A percentile compares a stretch with the other conserved stretches of the same genome.
Evolutionary conservation across 1,140 invertebrate species (phyloP).

Genomic region (Hylaeus volcanicus): DNA sequence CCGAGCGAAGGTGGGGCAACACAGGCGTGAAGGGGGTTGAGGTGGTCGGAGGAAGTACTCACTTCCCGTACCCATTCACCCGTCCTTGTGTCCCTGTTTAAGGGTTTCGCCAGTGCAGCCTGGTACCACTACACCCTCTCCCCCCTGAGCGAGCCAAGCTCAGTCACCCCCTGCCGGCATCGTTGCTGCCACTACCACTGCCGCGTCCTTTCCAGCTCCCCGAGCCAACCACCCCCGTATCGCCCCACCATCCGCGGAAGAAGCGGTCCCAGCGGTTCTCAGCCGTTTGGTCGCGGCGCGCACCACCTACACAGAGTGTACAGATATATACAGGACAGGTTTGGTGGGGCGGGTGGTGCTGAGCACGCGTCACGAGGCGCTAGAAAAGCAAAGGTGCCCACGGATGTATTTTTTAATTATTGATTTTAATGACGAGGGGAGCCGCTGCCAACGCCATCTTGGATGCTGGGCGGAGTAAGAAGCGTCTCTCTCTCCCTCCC

Average conservation of each 20-base stretch:
- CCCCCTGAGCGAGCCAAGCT: slow-evolving; percentile 22
- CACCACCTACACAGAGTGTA: slow-evolving; percentile 38
- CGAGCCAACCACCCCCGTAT: slow-evolving; percentile 35
- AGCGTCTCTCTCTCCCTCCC: slow-evolving; percentile 60
- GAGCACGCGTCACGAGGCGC: slow-evolving; percentile 74
- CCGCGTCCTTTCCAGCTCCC: slow-evolving; percentile 31
- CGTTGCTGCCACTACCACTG: slow-evolving; percentile 26
- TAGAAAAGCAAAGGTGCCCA: slow-evolving; percentile 78
- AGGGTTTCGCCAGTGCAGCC: slow-evolving; percentile 54
- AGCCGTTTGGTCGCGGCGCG: slow-evolving; percentile 30
- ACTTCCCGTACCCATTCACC: slow-evolving; percentile 51
- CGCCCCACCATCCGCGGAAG: slow-evolving; percentile 46
- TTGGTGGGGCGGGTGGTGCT: slow-evolving; percentile 50
- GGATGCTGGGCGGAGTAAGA: slow-evolving; percentile 81
- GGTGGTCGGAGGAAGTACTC: slow-evolving; percentile 51
- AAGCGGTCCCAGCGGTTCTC: slow-evolving; percentile 59
- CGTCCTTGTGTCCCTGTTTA: slow-evolving; percentile 60
- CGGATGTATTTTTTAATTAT: slow-evolving; percentile 82
- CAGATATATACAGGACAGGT: slow-evolving; percentile 11
- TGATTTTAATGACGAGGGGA: slow-evolving; percentile 81
- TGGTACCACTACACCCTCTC: slow-evolving; percentile 60
- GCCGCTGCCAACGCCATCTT: slow-evolving; percentile 80
- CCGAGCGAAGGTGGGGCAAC: slow-evolving; percentile 20
- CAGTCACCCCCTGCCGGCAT: slow-evolving; percentile 41
- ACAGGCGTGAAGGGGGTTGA: slow-evolving; percentile 14